These are phyloP conservation scores for Erebia palarica DNA, from an alignment of 2,888 invertebrate species.

Conservation along the genomic window DNA sequence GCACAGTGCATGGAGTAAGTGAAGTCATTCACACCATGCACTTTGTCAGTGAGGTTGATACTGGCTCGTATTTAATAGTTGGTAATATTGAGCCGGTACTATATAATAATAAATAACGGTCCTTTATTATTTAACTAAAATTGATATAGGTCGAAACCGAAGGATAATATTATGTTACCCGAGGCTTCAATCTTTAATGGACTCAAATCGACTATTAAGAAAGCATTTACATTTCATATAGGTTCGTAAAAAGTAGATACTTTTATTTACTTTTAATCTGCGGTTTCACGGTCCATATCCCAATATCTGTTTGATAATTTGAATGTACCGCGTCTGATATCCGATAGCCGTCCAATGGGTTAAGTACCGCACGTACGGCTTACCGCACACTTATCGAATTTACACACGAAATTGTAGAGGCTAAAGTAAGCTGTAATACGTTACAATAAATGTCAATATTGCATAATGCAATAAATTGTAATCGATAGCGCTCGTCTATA, in stretches of 20 bases:
- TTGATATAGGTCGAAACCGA: not conserved
- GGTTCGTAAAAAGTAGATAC: conserved; percentile 24
- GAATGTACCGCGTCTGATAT: conserved; percentile 57
- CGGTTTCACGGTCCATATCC: conserved; percentile 65
- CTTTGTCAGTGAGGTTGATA: too few relatives aligned
- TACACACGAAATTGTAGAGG: conserved; percentile 23
- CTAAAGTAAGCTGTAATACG: conserved; percentile 24
- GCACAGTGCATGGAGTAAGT: too few relatives aligned
- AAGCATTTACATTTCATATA: conserved; percentile 8
- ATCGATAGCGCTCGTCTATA: conserved; percentile 47
- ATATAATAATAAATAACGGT: too few relatives aligned
- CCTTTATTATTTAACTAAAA: not conserved
- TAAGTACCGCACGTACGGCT: conserved; percentile 39
- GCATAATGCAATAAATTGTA: conserved; percentile 33
- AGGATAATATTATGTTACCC: conserved; percentile 3
- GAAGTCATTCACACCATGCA: too few relatives aligned
- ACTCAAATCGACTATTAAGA: conserved; percentile 1
- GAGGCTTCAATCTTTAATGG: not conserved
- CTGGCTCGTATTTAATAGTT: too few relatives aligned
- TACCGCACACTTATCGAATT: conserved; percentile 38
- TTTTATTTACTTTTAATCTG: conserved; percentile 39
- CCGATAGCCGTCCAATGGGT: conserved; percentile 53
- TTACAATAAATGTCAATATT: conserved; percentile 32
- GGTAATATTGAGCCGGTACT: too few relatives aligned
- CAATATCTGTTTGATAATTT: conserved; percentile 59